Evolutionary conservation across 1,140 invertebrate species (phyloP), one percentile per base, ranked within the genome.

Genomic region (Cepaea nemoralis): DNA sequence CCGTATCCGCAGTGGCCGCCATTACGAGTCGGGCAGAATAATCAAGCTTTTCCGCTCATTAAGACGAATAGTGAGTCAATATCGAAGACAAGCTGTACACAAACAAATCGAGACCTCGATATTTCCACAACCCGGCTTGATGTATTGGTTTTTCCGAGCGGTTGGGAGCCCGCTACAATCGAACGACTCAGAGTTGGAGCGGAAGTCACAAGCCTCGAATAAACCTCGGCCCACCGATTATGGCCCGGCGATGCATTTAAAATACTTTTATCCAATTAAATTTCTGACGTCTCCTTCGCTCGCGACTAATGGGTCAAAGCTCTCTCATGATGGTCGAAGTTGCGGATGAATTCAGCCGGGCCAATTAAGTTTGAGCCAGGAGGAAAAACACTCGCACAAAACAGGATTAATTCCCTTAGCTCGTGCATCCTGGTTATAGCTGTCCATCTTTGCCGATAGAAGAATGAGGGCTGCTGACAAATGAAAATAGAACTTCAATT

Each of bases 181-280:
- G 45, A 33, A 33, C 71, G 22, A 27, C 40, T 24, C 69, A 6
- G n/a, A 14, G 39, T 27, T 24, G 3, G n/a, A 35, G 75, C 42
- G 75, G 75, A 77, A 77, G 55, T 63, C n/a, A 31, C 75, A 19
- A n/a, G 27, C 75, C 27, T 19, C 14, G 31, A 55, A 55, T 55
- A 77, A 77, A 45, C 75, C 35, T n/a, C 33, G 75, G 31, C 75
- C 77, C 48, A 50, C 19, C 42, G 75, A 55, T 55, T 55, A 77
- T 35, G n/a, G 45, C 45, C 37, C 75, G 75, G 75, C 40, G 75
- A 77, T 77, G 75, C 75, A 77, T 77, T 77, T 77, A 77, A 77
- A 55, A 77, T 77, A 77, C 75, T 77, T 77, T 77, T 77, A 77
- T 77, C 75, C 75, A 77, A 77, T 77, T 77, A 77, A 77, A 77